Base-by-base conservation (phyloP, 1,140 invertebrate genomes). In the Wasmannia auropunctata region DNA sequence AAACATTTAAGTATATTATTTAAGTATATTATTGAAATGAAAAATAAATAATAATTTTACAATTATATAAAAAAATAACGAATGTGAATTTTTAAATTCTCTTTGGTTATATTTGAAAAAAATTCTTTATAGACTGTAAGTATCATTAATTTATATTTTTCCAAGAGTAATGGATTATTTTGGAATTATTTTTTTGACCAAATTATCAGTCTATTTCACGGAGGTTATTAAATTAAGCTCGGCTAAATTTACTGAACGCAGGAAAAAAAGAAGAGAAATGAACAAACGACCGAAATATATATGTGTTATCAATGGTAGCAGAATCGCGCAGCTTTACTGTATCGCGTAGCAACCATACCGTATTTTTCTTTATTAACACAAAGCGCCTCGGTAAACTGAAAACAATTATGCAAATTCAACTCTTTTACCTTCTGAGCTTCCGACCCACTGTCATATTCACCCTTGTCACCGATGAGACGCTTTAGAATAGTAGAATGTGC, bases 341-440 rank as follows among this genome's bases (percentile, higher is more conserved):
- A 75, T 85, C 84, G 56, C 75, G 58, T 69, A 65, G 67, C 69
- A 54, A 60, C 62, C 70, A 74, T 46, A 25, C 40, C 56, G 65
- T 93, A 91, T 93, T 93, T 93, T 93, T 93, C 91, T 93, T 91
- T 90, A 92, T 93, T 92, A 92, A 86, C 85, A 37, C 49, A 65
- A 87, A 75, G 56, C 58, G 80, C 43, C 67, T 67, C 77, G 81
- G 79, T 91, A 90, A 93, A 90, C 87, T 89, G 87, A 90, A 91
- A 92, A 91, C 91, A 93, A 93, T 93, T 93, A 93, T 93, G 91
- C 91, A 93, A 93, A 93, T 92, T 88, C 83, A 67, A 74, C 70
- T 37, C 74, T 74, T 63, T 75, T 43, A 40, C 31, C 10, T 43
- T 31, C 56, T 25, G 25, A 19, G 37, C 22, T 28, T 31, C 46